phyloP scores from a whole-genome alignment of 2,113 vertebrate genomes.

The Neodontobutis hainanensis region DNA sequence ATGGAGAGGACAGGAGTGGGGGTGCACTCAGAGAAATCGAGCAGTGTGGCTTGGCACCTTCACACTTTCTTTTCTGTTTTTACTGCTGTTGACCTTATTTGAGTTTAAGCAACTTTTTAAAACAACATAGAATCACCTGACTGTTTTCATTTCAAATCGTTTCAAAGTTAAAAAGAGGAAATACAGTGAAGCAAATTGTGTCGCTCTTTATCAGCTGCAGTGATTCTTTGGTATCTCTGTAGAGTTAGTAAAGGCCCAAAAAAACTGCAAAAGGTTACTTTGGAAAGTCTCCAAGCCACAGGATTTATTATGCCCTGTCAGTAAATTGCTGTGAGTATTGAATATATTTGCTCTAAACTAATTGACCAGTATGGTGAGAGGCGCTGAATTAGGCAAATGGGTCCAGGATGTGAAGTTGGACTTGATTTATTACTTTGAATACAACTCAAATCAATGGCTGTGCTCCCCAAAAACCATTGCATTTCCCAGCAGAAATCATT shows the following conservation, averaged over 20 bases:
- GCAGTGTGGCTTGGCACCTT: slow-evolving; percentile 59
- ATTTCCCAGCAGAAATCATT: slow-evolving; percentile 84
- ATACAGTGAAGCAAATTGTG: slow-evolving; percentile 20
- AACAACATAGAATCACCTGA: slow-evolving; percentile 13
- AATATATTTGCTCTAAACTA: slow-evolving; percentile 84
- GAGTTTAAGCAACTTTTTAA: slow-evolving; percentile 40
- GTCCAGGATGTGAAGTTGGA: slow-evolving; percentile 81
- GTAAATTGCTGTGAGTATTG: slow-evolving; percentile 77
- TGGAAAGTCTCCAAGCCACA: slow-evolving; percentile 68
- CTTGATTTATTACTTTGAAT: slow-evolving; percentile 87
- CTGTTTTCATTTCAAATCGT: too few relatives aligned
- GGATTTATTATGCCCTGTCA: slow-evolving; percentile 79
- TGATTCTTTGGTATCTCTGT: slow-evolving; percentile 35
- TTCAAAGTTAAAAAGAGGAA: neutral
- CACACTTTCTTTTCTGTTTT: slow-evolving; percentile 31
- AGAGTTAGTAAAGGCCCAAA: slow-evolving; percentile 40
- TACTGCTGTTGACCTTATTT: slow-evolving; percentile 40
- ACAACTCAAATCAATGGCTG: slow-evolving; percentile 81
- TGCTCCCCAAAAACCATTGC: slow-evolving; percentile 77
- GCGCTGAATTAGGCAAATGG: slow-evolving; percentile 82
- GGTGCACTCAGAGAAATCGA: slow-evolving; percentile 26
- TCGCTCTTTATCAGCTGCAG: slow-evolving; percentile 24
- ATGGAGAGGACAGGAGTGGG: slow-evolving; percentile 32
- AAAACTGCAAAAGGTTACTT: slow-evolving; percentile 65
- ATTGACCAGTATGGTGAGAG: slow-evolving; percentile 81